These are phyloP conservation scores for Chrysolina haemoptera DNA, from an alignment of 2,888 invertebrate genomes.

Conservation along the genomic window DNA sequence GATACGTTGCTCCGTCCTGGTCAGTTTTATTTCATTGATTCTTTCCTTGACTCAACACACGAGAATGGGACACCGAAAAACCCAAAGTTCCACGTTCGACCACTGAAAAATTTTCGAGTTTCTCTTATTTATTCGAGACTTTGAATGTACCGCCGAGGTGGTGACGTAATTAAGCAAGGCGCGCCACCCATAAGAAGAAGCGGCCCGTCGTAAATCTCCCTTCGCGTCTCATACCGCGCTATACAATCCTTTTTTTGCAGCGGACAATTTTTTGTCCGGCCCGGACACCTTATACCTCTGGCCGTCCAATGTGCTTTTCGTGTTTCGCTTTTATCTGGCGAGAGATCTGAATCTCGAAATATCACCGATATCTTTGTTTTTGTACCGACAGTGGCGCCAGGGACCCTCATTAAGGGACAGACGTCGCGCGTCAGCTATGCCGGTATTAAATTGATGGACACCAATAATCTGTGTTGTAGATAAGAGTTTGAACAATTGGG, in stretches of 20 bases:
- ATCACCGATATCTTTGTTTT: conserved; percentile 68
- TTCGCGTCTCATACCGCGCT: conserved; percentile 57
- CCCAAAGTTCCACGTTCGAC: background rate
- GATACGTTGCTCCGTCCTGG: no score
- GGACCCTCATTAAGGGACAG: conserved; percentile 64
- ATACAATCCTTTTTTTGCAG: conserved; percentile 61
- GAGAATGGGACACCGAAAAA: background rate
- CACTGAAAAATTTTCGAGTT: conserved; percentile 62
- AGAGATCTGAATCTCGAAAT: conserved; percentile 68
- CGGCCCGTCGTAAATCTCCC: conserved; percentile 68
- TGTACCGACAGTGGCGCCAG: conserved; percentile 68
- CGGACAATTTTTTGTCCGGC: conserved; percentile 57
- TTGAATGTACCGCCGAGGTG: conserved; percentile 69
- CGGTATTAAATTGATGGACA: conserved; percentile 55
- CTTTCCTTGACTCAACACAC: background rate
- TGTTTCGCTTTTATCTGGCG: conserved; percentile 66
- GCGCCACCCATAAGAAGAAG: conserved; percentile 69
- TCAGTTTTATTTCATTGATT: no score
- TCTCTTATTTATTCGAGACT: conserved; percentile 68
- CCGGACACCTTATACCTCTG: conserved; percentile 64
- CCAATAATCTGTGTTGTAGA: conserved; percentile 50
- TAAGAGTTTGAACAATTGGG: conserved; percentile 45
- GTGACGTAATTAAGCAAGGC: conserved; percentile 69
- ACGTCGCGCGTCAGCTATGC: conserved; percentile 55
- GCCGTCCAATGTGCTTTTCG: conserved; percentile 67